Conservation (phyloP, 2,888 invertebrate species). For the Thereva nobilitata region DNA sequence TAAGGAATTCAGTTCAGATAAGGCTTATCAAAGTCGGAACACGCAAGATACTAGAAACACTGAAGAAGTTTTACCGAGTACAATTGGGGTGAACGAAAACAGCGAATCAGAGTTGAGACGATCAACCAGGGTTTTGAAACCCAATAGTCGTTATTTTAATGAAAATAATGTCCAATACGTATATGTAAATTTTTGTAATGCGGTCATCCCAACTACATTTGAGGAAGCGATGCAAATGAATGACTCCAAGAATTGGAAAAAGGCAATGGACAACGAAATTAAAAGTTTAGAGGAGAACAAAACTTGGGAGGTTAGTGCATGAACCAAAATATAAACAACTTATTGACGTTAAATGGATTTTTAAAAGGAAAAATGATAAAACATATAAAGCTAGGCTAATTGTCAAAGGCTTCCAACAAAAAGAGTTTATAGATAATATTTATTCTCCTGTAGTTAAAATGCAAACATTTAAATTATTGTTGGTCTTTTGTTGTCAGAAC, state of each 20-base stretch:
- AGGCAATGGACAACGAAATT: constrained; percentile 48
- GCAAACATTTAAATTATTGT: constrained; percentile 48
- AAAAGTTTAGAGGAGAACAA: constrained; percentile 46
- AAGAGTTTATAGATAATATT: constrained; percentile 37
- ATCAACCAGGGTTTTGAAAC: too few relatives aligned
- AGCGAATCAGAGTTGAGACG: too few relatives aligned
- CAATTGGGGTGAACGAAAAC: too few relatives aligned
- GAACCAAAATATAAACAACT: constrained; percentile 46
- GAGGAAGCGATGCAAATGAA: background rate
- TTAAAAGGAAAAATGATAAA: constrained; percentile 46
- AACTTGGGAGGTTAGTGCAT: constrained; percentile 48
- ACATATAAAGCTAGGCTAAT: constrained; percentile 44
- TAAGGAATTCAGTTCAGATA: too few relatives aligned
- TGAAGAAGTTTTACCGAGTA: too few relatives aligned
- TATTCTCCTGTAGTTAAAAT: constrained; percentile 45
- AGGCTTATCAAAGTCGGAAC: too few relatives aligned
- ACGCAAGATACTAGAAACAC: too few relatives aligned
- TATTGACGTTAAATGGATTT: constrained; percentile 48
- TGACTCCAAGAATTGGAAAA: constrained; percentile 42
- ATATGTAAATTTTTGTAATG: too few relatives aligned
- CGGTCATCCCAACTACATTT: background rate
- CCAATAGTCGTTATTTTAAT: too few relatives aligned
- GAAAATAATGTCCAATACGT: too few relatives aligned
- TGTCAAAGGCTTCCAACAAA: constrained; percentile 42
- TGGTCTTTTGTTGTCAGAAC: constrained; percentile 46